These are phyloP conservation scores for Myotis davidii DNA, from an alignment of 2,113 vertebrate species.

Conservation along the genomic window DNA sequence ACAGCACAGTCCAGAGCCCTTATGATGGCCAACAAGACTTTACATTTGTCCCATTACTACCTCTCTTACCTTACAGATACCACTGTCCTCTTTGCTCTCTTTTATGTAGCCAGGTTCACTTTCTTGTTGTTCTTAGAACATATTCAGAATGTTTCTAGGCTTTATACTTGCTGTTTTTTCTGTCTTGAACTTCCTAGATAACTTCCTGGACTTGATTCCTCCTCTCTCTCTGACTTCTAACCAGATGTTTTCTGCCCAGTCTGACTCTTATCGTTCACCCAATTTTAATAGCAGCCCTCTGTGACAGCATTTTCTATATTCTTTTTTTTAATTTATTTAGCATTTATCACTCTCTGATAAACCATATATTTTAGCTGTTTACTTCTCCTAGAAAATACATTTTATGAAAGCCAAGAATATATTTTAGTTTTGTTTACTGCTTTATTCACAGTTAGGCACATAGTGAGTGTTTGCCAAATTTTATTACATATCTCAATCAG, in stretches of 20 bases:
- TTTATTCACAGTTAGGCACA: not conserved
- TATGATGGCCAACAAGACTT: not conserved
- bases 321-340: not conserved
- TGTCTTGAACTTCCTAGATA: not conserved
- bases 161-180: not conserved
- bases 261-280: not conserved
- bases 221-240: not conserved
- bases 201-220: not conserved
- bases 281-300: not conserved
- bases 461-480: not conserved
- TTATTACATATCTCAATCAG: constrained; percentile 18
- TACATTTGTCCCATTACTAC: not conserved
- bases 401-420: constrained; percentile 6
- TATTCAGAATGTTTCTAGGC: not conserved
- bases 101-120: not conserved
- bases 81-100: not conserved
- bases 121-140: not conserved
- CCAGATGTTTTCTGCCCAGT: not conserved
- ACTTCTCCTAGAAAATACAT: not conserved
- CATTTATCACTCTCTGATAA: not conserved
- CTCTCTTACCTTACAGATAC: not conserved
- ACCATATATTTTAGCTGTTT: not conserved
- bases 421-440: not conserved
- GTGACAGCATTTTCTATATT: not conserved
- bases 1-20: not conserved